Evolutionary conservation across 1,140 invertebrate genomes (phyloP), one percentile per base, ranked within the genome.

Genomic region (Trachelipus rathkii): DNA sequence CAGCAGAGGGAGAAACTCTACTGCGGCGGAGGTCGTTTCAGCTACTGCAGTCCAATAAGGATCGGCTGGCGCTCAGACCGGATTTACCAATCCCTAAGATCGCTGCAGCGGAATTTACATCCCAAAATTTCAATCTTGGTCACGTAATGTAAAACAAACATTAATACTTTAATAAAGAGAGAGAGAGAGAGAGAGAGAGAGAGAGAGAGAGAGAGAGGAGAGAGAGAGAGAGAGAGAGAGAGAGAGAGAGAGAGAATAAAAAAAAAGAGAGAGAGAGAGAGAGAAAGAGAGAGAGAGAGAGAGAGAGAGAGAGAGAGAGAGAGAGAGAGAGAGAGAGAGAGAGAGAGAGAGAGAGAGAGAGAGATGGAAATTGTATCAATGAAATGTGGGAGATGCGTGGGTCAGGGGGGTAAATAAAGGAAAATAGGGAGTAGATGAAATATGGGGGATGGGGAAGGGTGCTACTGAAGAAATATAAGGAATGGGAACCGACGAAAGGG

Each of bases 31-130:
- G 33, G 33, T 33, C 6, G 33, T 33, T 33, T 60, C 50, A 60
- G 50, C 50, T 60, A 60, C 50, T 60, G 50, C 50, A 60, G 50
- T 60, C 50, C 50, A 60, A 60, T 60, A 60, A 60, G 50, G 50
- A 60, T 60, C 50, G 50, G 19, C 50, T 60, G 11, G 50, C 50
- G 50, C 19, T 60, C 50, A 60, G 50, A 60, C 50, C 50, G 50
- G 50, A 19, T 60, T 15, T n/a, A n/a, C n/a, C n/a, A n/a, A n/a
- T n/a, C n/a, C n/a, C n/a, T n/a, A n/a, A n/a, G n/a, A n/a, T n/a
- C n/a, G n/a, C n/a, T n/a, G n/a, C n/a, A n/a, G n/a, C n/a, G n/a
- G n/a, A n/a, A n/a, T n/a, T n/a, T n/a, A n/a, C n/a, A n/a, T n/a
- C n/a, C n/a, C n/a, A n/a, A n/a, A n/a, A n/a, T n/a, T n/a, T n/a